phyloP scores from a whole-genome alignment of 2,113 vertebrate genomes.

The Neodon shergylaensis region DNA sequence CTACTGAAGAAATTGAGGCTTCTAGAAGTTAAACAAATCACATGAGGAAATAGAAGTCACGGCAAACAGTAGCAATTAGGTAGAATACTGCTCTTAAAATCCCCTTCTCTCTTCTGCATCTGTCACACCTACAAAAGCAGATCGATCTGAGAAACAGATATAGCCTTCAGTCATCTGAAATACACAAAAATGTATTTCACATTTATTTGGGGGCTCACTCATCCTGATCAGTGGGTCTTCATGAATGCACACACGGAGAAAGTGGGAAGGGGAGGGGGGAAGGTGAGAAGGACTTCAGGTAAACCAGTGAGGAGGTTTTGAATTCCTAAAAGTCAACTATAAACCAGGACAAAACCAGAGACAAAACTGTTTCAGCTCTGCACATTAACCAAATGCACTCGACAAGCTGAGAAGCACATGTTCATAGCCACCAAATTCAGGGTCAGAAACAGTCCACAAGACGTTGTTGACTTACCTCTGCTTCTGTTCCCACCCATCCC shows the following conservation, averaged over 20 bases:
- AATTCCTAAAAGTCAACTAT: not conserved
- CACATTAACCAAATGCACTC: not conserved
- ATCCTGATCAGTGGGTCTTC: not conserved
- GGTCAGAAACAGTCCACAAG: not conserved
- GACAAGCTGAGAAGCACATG: not conserved
- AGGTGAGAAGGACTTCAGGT: not conserved
- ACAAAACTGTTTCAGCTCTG: not conserved
- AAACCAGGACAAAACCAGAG: not conserved
- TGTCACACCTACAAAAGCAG: not conserved
- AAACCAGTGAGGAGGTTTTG: not conserved
- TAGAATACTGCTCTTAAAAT: not conserved
- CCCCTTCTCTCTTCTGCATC: not conserved
- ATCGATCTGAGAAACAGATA: constrained; percentile 1
- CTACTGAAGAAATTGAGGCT: not conserved
- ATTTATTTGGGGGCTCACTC: not conserved
- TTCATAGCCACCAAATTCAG: not conserved
- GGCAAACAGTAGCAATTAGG: not conserved
- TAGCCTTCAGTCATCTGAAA: not conserved
- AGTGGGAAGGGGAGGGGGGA: not conserved
- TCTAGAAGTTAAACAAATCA: not conserved
- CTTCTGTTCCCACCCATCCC: not conserved
- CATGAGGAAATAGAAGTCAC: not conserved
- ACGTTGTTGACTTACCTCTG: not conserved
- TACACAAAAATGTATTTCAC: not conserved
- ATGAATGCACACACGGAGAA: not conserved